These are phyloP conservation scores for Apodemus speciosus DNA, from an alignment of 2,113 vertebrate genomes.

Conservation along the genomic window DNA sequence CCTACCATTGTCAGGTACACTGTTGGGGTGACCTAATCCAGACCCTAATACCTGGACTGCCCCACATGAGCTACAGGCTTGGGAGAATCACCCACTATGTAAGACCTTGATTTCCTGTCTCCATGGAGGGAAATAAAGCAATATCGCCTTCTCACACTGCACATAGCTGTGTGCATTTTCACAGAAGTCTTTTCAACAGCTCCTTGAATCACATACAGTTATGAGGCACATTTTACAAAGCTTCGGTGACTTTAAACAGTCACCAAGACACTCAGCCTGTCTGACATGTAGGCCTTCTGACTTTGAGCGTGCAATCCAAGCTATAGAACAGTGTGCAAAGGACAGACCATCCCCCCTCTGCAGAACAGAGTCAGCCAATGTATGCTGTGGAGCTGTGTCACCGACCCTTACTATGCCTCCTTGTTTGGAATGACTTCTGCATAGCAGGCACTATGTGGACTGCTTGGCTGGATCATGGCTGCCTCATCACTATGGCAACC, in stretches of 20 bases:
- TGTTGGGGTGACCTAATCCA: not conserved
- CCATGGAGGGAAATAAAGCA: not conserved
- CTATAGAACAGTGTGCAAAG: accelerated
- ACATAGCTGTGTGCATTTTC: not conserved
- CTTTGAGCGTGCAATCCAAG: not conserved
- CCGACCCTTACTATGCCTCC: not conserved
- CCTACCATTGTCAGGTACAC: not conserved
- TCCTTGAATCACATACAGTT: not conserved
- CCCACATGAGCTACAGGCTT: not conserved
- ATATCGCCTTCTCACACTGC: not conserved
- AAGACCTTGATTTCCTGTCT: not conserved
- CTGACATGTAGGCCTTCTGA: not conserved
- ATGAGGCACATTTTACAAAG: not conserved
- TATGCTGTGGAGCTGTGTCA: not conserved
- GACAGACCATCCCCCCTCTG: not conserved
- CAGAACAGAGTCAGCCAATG: not conserved
- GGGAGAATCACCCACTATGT: not conserved
- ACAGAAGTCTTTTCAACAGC: not conserved
- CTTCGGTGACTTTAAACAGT: not conserved
- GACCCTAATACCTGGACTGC: not conserved
- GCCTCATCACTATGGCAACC: conserved; percentile 45
- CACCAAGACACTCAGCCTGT: not conserved
- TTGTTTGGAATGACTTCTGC: not conserved
- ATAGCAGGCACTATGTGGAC: not conserved
- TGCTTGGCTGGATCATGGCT: not conserved